These are phyloP conservation scores for Hiodon tergisus DNA, from an alignment of 2,113 vertebrate species.

Conservation along the genomic window DNA sequence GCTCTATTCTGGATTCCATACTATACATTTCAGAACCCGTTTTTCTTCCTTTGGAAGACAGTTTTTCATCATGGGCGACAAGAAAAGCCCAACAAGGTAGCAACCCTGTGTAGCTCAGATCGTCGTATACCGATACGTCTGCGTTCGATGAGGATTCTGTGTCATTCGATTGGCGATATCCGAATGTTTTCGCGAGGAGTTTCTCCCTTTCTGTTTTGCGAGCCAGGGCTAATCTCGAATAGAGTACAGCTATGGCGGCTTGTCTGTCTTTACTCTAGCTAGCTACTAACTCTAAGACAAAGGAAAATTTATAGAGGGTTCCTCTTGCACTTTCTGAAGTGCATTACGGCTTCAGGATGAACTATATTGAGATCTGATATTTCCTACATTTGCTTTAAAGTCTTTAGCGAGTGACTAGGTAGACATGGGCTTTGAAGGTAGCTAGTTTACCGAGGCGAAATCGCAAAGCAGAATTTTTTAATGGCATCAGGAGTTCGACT, in stretches of 20 bases:
- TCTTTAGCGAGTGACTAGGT: conserved; percentile 38
- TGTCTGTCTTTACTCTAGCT: conserved; percentile 55
- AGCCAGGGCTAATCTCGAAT: conserved; percentile 59
- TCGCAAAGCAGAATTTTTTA: neutral
- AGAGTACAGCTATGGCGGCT: conserved; percentile 85
- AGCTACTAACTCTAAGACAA: conserved; percentile 78
- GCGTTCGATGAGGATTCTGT: conserved; percentile 30
- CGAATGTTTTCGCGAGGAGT: conserved; percentile 46
- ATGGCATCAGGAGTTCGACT: conserved; percentile 7
- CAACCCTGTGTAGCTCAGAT: conserved; percentile 29
- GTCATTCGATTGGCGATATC: conserved; percentile 45
- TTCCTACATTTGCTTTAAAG: conserved; percentile 34
- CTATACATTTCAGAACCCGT: conserved; percentile 54
- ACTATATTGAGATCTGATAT: conserved; percentile 43
- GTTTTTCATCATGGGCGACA: conserved; percentile 88
- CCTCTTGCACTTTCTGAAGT: conserved; percentile 55
- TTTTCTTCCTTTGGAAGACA: conserved; percentile 57
- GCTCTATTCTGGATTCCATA: conserved; percentile 59
- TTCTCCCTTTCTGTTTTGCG: conserved; percentile 54
- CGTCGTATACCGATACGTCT: conserved; percentile 29
- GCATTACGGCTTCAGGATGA: conserved; percentile 35
- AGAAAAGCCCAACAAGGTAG: conserved; percentile 97
- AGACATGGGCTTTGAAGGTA: neutral
- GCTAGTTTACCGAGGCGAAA: neutral
- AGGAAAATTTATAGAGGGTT: conserved; percentile 73